Evolutionary conservation across 2,797 vertebrate species (phyloP).

Genomic region (Smutsia temminckii): DNA sequence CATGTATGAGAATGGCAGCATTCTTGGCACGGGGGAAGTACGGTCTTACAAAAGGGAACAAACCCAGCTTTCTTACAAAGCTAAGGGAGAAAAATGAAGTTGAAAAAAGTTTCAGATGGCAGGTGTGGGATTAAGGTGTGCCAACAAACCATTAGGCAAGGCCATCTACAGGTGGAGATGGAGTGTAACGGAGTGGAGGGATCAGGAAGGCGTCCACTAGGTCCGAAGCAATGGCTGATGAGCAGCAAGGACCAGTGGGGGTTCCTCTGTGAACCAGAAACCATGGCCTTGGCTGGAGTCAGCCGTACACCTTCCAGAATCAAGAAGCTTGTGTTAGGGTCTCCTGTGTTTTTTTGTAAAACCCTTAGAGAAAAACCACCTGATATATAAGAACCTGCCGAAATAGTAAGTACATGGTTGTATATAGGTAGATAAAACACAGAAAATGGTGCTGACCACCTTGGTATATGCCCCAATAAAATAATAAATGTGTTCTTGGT

Average conservation of each 20-base stretch:
- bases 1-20: background rate
- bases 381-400: background rate
- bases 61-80: background rate
- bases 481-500: background rate
- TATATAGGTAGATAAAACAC: background rate
- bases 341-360: background rate
- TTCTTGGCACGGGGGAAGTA: background rate
- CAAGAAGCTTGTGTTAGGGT: background rate
- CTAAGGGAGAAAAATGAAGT: background rate
- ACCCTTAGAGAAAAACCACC: conserved; percentile 17
- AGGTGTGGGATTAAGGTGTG: background rate
- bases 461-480: background rate
- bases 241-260: background rate
- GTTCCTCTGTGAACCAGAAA: background rate
- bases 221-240: background rate
- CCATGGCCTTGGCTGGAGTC: background rate
- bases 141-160: background rate
- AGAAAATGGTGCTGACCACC: background rate
- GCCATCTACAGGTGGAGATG: background rate
- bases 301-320: background rate
- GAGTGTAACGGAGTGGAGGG: background rate
- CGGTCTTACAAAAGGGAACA: background rate
- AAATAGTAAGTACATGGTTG: background rate
- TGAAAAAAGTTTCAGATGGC: background rate
- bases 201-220: background rate